Conservation (phyloP, 2,797 vertebrate species). For the Sebastes iracundus region DNA sequence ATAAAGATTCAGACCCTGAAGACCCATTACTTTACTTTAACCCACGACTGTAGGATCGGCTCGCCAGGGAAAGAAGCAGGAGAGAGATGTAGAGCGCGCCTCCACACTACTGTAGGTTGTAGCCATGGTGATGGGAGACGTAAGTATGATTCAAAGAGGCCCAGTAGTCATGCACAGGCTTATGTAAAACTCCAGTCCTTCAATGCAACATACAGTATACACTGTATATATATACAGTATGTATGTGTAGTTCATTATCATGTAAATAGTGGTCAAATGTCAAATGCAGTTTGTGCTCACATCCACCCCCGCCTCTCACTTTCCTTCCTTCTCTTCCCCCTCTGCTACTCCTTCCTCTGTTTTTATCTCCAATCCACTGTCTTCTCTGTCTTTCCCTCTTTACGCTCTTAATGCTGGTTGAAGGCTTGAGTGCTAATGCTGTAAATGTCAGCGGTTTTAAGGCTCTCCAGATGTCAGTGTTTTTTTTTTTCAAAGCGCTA, state of each 20-base stretch:
- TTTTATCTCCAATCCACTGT: conserved; percentile 13
- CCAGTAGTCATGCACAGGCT: conserved; percentile 74
- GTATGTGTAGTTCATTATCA: conserved; percentile 27
- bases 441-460: conserved; percentile 69
- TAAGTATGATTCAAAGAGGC: conserved; percentile 76
- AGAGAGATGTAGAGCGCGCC: conserved; percentile 67
- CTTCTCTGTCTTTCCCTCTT: conserved; percentile 41
- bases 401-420: conserved; percentile 46
- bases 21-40: conserved; percentile 61
- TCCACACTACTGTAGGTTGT: conserved; percentile 79
- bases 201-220: conserved; percentile 13
- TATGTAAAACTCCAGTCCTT: conserved; percentile 74
- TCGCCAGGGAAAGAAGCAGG: conserved; percentile 59
- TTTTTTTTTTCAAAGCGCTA: conserved; percentile 28
- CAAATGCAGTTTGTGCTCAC: conserved; percentile 33
- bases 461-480: conserved; percentile 61
- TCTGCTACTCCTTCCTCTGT: neutral
- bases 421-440: conserved; percentile 63
- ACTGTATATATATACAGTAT: neutral
- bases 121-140: conserved; percentile 79
- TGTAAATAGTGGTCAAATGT: conserved; percentile 57
- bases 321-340: neutral
- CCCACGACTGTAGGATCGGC: conserved; percentile 58
- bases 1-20: conserved; percentile 52
- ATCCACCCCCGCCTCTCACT: conserved; percentile 24